These are phyloP conservation scores for Neodiprion lecontei DNA, from an alignment of 1,140 invertebrate species.

Conservation along the genomic window DNA sequence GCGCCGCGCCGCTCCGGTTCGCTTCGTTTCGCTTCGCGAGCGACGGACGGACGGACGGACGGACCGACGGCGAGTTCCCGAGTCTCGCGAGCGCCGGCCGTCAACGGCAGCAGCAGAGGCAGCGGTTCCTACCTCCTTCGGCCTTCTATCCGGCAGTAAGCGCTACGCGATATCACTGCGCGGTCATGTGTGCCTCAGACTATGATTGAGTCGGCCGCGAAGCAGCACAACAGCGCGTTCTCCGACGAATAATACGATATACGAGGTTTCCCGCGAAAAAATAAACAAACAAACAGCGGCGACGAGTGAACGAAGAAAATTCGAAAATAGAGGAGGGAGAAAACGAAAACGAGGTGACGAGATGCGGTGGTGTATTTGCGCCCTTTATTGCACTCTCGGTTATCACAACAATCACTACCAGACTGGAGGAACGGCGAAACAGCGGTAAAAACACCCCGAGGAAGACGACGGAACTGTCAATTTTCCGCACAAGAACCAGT, in stretches of 20 bases:
- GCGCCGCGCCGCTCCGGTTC: no score
- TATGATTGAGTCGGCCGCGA: conserved; percentile 34
- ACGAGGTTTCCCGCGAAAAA: conserved; percentile 23
- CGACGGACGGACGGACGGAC: conserved; percentile 18
- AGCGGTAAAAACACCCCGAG: neutral
- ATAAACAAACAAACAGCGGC: neutral
- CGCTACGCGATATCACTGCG: conserved; percentile 58
- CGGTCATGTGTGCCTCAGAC: conserved; percentile 53
- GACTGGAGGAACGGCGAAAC: conserved; percentile 14
- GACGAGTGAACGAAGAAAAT: neutral
- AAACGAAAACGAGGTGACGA: neutral
- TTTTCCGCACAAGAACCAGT: no score
- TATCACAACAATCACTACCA: no score
- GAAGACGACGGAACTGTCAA: no score
- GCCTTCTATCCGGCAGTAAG: conserved; percentile 53
- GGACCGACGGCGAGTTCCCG: neutral
- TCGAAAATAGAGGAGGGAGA: neutral
- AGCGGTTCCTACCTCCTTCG: conserved; percentile 15
- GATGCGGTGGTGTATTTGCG: no score
- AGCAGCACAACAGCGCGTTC: conserved; percentile 18
- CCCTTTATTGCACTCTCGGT: no score
- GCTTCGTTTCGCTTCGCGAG: neutral
- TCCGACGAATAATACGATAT: conserved; percentile 32
- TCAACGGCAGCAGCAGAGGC: neutral
- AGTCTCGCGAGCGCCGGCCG: conserved; percentile 9